phyloP scores from a whole-genome alignment of 1,140 invertebrate species.

The Tribolium castaneum region DNA sequence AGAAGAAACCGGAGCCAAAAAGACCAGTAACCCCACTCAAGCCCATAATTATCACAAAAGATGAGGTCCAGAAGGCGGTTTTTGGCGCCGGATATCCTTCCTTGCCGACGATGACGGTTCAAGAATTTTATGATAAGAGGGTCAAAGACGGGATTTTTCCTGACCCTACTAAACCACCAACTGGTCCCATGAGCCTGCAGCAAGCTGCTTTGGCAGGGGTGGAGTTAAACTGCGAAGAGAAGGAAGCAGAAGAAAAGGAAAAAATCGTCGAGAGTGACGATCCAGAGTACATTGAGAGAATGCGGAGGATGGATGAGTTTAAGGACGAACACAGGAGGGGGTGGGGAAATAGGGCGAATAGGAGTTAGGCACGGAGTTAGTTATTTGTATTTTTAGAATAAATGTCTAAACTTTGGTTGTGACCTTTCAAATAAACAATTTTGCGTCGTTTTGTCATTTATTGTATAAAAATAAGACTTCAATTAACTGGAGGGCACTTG shows the following conservation, averaged over 20 bases:
- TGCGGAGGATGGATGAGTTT: constrained; percentile 88
- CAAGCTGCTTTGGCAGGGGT: constrained; percentile 60
- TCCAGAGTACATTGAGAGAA: constrained; percentile 73
- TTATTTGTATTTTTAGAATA: neutral
- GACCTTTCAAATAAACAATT: too few species aligned
- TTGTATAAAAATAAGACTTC: neutral
- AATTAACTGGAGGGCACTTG: constrained; percentile 34
- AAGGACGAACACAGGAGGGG: constrained; percentile 91
- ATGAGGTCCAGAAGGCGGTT: constrained; percentile 90
- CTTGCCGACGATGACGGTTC: constrained; percentile 89
- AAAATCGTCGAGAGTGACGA: constrained; percentile 79
- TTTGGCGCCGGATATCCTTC: constrained; percentile 96
- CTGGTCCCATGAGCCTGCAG: constrained; percentile 57
- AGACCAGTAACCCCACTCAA: constrained; percentile 72
- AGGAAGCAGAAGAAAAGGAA: constrained; percentile 67
- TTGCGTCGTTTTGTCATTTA: too few species aligned
- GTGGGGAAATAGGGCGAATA: constrained; percentile 88
- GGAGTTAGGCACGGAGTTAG: constrained; percentile 73
- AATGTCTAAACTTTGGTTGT: neutral
- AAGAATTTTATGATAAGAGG: constrained; percentile 95
- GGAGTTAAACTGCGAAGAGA: constrained; percentile 66
- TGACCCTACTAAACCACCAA: constrained; percentile 59
- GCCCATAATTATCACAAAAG: constrained; percentile 93
- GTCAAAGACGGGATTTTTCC: constrained; percentile 78
- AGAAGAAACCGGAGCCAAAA: constrained; percentile 62